Evolutionary conservation across 1,140 invertebrate genomes (phyloP).

Genomic region (Caenorhabditis brenneri): DNA sequence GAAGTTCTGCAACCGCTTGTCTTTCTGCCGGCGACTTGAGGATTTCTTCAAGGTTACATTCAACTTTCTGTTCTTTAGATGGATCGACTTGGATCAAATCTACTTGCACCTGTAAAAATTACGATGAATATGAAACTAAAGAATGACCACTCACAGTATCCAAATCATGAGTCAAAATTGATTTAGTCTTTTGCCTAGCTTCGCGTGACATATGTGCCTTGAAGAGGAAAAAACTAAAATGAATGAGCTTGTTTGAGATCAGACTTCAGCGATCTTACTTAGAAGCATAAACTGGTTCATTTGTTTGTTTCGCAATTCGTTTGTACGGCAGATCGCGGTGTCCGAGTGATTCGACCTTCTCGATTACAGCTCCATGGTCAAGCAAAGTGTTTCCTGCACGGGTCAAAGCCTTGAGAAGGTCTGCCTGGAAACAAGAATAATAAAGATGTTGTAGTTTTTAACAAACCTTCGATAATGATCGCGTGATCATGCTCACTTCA

Average conservation of each 20-base stretch:
- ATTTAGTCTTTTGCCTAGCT: constrained; percentile 45
- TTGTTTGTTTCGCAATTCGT: constrained; percentile 59
- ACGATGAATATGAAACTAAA: background rate
- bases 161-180: constrained; percentile 63
- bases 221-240: constrained; percentile 66
- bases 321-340: constrained; percentile 65
- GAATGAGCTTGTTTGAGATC: too few species aligned
- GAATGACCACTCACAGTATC: constrained; percentile 59
- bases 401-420: constrained; percentile 62
- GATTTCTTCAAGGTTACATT: constrained; percentile 64
- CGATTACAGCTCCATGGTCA: constrained; percentile 67
- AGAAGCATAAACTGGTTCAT: constrained; percentile 63
- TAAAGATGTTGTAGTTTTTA: background rate
- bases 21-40: constrained; percentile 66
- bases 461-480: constrained; percentile 64
- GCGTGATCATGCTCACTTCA: constrained; percentile 67
- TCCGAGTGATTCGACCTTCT: constrained; percentile 64
- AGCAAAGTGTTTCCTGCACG: constrained; percentile 61
- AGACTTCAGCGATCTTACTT: too few species aligned
- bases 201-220: constrained; percentile 61
- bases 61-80: constrained; percentile 31
- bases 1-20: constrained; percentile 60
- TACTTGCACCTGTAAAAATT: constrained; percentile 59
- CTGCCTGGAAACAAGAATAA: constrained; percentile 57
- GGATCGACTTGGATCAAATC: constrained; percentile 47